Base-by-base conservation (phyloP, 2,888 invertebrate species). In the Drosophila maculinotata region DNA sequence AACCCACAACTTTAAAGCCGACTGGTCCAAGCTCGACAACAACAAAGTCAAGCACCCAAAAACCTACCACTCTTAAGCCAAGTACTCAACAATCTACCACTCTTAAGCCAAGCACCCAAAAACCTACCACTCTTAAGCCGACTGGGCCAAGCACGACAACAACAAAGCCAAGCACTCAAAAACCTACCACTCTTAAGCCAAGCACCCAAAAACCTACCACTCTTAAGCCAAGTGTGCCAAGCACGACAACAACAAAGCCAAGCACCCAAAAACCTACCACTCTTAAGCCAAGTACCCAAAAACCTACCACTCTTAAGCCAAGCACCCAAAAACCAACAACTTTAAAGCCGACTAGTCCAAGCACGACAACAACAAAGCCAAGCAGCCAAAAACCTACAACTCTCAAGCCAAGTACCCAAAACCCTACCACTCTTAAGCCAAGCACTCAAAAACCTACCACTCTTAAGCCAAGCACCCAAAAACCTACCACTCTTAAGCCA, bases 361-460 rank as follows among this genome's bases (percentile, higher is more conserved):
- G 3, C 1, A 12, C 15, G n/a, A n/a, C n/a, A n/a, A n/a, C n/a
- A n/a, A n/a, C n/a, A n/a, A n/a, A n/a, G n/a, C 25, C 23, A 15
- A 25, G 3, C 1, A 12, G n/a, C 2, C 17, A 17, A 5, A 1
- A 1, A 10, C 17, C 36, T 0, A 36, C 17, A 10, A 36, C 36
- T 4, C 2, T 4, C 5, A 48, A 3, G 0, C 33, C 47, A 10
- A 12, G 25, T 0, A 39, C 38, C 0, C 15, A n/a, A 0, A 28
- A 10, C 7, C 35, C 42, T 0, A 51, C 65, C 12, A 64, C 58
- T n/a, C 5, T 4, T 3, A 49, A 42, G 6, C 36, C 54, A 5
- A 15, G 1, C 12, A 31, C 12, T 0, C 12, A 5, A 2, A 0
- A 4, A 31, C 7, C 31, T 0, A 31, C 31, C n/a, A 31, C 31